Conservation (phyloP, 2,888 invertebrate species). For the Notodonta dromedarius region DNA sequence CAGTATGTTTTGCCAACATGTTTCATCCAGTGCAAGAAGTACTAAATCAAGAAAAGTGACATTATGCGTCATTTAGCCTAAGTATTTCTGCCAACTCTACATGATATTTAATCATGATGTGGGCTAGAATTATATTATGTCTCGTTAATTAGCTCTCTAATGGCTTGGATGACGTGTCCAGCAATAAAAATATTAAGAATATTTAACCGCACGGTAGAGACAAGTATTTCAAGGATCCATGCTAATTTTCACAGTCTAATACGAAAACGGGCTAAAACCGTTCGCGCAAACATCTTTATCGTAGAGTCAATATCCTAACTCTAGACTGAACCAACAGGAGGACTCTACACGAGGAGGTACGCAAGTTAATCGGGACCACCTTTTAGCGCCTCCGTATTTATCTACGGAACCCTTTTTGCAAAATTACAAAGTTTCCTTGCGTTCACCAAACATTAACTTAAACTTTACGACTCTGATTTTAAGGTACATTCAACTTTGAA, state of each 20-base stretch:
- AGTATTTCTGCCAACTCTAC: no score
- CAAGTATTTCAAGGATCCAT: slow-evolving; percentile 24
- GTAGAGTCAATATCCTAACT: slow-evolving; percentile 50
- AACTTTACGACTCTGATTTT: slow-evolving; percentile 14
- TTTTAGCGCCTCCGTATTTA: slow-evolving; percentile 78
- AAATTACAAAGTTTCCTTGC: slow-evolving; percentile 15
- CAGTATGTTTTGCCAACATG: no score
- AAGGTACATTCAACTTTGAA: slow-evolving; percentile 28
- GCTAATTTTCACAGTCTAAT: slow-evolving; percentile 59
- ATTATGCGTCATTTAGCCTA: no score
- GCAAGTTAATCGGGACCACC: slow-evolving; percentile 59
- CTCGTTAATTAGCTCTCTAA: neutral
- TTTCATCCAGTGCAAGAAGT: no score
- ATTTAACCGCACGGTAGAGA: slow-evolving; percentile 13
- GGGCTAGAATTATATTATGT: neutral
- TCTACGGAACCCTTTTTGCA: slow-evolving; percentile 54
- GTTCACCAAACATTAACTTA: slow-evolving; percentile 1
- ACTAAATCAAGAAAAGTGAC: no score
- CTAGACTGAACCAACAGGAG: neutral
- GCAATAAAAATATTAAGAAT: slow-evolving; percentile 4
- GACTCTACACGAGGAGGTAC: slow-evolving; percentile 27
- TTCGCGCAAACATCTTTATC: slow-evolving; percentile 58
- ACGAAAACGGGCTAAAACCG: slow-evolving; percentile 43
- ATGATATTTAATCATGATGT: no score
- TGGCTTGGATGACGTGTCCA: slow-evolving; percentile 26